Evolutionary conservation across 1,140 invertebrate genomes (phyloP), one percentile per base, ranked within the genome.

Genomic region (Calliopsis andreniformis): DNA sequence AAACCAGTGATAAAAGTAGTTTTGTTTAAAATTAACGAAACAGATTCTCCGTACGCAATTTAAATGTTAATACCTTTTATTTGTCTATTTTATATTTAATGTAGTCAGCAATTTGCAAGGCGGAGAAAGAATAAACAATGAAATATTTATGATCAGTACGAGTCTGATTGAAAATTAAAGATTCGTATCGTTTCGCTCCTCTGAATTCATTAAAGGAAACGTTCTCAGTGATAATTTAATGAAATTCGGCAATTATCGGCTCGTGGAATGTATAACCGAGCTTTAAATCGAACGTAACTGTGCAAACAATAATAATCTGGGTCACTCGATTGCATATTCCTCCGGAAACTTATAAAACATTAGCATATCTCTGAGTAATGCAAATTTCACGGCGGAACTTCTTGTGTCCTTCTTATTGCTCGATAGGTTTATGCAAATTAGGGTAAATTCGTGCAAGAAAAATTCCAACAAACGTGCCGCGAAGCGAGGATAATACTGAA

Each of bases 251-350:
- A 72, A 51, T 72, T 72, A 63, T 64, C 59, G 47, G 45, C 16
- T 63, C 58, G 32, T 53, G 18, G 18, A 42, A 68, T 18, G 18
- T 28, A 30, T 28, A 42, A 23, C 18, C 4, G 4, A 16, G 8
- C 5, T 42, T 39, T 25, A 45, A 63, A 16, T 10, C n/a, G 35
- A 5, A 18, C 23, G 32, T 49, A 73, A 56, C 62, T 45, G 62
- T 55, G 71, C 71, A 73, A 73, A 73, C 62, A 73, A 63, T 66
- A 39, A 39, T 49, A 73, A 73, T 73, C 71, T 73, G 71, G 71
- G 71, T 73, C 62, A 30, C 49, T 67, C 45, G 51, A 73, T 73
- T 73, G 32, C 49, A 67, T 67, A 73, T 73, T 73, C 71, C n/a
- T 1, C 39, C 35, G 16, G 71, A 53, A 73, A 73, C 71, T 73